Evolutionary conservation across 2,797 vertebrate species (phyloP).

Genomic region (Melopsittacus undulatus): DNA sequence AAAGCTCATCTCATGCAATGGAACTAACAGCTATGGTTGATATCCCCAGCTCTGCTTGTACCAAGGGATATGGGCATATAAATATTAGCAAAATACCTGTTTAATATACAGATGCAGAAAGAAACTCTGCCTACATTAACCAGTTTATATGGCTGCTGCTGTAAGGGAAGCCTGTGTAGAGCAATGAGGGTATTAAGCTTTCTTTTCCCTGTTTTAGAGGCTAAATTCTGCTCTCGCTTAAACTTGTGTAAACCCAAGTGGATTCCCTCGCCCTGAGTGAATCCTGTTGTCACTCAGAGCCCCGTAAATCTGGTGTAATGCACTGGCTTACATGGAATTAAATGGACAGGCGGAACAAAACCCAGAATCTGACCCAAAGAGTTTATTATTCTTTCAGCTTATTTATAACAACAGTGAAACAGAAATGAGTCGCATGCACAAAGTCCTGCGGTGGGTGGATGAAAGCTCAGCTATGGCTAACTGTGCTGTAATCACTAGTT

Average conservation of each 20-base stretch:
- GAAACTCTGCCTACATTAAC: not conserved
- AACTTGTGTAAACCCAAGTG: not conserved
- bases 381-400: conserved; percentile 3
- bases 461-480: not conserved
- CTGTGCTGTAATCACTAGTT: not conserved
- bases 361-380: not conserved
- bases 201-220: not conserved
- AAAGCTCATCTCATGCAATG: conserved; percentile 66
- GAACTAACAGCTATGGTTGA: conserved; percentile 48
- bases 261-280: not conserved
- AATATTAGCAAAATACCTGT: conserved; percentile 57
- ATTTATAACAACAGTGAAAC: not conserved
- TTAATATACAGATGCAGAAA: conserved; percentile 28
- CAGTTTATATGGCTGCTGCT: conserved; percentile 4
- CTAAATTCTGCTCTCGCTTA: not conserved
- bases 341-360: not conserved
- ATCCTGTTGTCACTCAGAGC: not conserved
- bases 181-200: not conserved
- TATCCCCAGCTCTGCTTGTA: conserved; percentile 52
- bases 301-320: conserved; percentile 9
- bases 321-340: conserved; percentile 26
- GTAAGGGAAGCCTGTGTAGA: not conserved
- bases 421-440: not conserved
- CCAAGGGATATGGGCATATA: conserved; percentile 28
- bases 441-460: not conserved